Percentiles rank a stretch among this genome's conserved stretches.
Evolutionary conservation across 2,797 vertebrate genomes (phyloP).

Genomic region (Natrix natrix): DNA sequence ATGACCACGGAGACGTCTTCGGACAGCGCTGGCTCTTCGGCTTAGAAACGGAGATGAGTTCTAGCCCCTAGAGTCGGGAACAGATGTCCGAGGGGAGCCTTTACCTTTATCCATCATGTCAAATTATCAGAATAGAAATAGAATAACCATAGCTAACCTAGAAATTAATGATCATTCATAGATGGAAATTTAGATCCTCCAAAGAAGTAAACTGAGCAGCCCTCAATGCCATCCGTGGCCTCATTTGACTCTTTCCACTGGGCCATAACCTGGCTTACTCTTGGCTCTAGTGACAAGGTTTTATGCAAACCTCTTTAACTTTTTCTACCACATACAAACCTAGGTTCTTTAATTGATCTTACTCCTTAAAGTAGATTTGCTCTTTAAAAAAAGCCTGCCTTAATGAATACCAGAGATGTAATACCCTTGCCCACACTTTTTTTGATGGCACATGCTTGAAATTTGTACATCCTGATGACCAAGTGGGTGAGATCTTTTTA

Average conservation of each 20-base stretch:
- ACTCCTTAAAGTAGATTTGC: background rate
- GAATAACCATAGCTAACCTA: conserved; percentile 9
- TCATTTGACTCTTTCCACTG: background rate
- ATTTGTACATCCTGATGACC: background rate
- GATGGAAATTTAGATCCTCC: background rate
- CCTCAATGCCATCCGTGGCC: background rate
- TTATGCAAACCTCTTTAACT: background rate
- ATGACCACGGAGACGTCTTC: too few species aligned
- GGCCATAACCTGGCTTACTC: background rate
- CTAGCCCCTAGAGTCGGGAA: too few species aligned
- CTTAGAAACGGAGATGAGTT: too few species aligned
- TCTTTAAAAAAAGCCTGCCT: background rate
- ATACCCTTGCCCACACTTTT: background rate
- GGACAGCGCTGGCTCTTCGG: too few species aligned
- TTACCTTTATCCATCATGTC: conserved; percentile 6
- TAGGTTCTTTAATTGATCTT: background rate
- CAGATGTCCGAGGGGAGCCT: too few species aligned
- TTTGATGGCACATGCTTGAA: background rate
- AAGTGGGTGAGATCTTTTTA: background rate
- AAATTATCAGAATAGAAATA: background rate
- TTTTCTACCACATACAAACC: background rate
- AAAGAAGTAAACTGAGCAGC: background rate
- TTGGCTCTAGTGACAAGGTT: background rate
- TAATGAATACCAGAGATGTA: background rate
- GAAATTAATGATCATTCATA: background rate